Conservation (phyloP, 2,797 vertebrate species). For the Anableps anableps region DNA sequence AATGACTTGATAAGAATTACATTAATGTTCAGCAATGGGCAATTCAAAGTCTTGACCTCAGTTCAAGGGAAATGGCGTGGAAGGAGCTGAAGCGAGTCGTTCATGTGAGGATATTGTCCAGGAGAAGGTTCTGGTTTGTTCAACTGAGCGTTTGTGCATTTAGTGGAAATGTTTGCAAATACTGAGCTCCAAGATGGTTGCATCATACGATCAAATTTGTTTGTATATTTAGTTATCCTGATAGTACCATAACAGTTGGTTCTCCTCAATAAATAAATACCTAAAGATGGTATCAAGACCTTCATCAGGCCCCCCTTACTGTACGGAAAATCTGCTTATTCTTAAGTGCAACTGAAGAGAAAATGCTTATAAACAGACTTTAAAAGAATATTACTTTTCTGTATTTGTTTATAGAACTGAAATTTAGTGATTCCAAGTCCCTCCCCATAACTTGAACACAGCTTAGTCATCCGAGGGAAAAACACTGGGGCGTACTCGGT, state of each 20-base stretch:
- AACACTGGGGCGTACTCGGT: constrained; percentile 5
- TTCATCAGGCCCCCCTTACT: neutral
- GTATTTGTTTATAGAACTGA: neutral
- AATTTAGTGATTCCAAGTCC: constrained; percentile 23
- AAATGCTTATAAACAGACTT: neutral
- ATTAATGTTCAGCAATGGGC: constrained; percentile 5
- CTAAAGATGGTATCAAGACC: neutral
- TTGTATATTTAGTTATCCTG: neutral
- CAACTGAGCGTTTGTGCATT: neutral
- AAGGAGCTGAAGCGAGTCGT: constrained; percentile 2
- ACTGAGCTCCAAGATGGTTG: neutral
- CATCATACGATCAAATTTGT: neutral
- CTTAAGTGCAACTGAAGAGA: neutral
- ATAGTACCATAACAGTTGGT: neutral
- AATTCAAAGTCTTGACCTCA: constrained; percentile 9
- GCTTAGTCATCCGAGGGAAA: constrained; percentile 26
- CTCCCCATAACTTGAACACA: neutral
- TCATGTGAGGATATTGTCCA: constrained; percentile 1
- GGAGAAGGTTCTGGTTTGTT: neutral
- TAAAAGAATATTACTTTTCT: neutral
- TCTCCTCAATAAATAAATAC: neutral
- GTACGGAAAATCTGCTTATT: neutral
- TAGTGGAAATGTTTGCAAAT: neutral
- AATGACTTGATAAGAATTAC: neutral
- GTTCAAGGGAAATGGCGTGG: neutral